A percentile compares a stretch with the other conserved stretches of the same genome.
phyloP scores from a whole-genome alignment of 2,888 invertebrate species.

The Stenodema calcarata region DNA sequence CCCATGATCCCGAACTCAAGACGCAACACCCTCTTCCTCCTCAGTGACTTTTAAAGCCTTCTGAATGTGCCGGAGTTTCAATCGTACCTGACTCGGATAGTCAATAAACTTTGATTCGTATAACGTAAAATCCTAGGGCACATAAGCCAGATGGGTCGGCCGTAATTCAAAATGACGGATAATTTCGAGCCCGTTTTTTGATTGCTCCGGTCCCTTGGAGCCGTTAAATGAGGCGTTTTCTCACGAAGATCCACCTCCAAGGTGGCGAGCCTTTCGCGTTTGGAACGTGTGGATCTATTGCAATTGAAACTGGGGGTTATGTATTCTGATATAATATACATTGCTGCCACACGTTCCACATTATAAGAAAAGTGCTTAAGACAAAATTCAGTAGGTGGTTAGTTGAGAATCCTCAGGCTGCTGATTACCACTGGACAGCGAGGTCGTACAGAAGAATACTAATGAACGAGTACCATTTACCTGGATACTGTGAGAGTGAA shows the following conservation, averaged over 20 bases:
- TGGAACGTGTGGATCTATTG: not conserved
- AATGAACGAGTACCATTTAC: no score
- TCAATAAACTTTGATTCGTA: slow-evolving; percentile 35
- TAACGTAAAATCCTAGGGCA: slow-evolving; percentile 12
- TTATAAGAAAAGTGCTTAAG: no score
- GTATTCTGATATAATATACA: no score
- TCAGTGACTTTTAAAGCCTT: not conserved
- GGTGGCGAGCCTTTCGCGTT: slow-evolving; percentile 8
- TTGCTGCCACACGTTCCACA: no score
- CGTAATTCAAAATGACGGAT: slow-evolving; percentile 41
- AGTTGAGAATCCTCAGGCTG: no score
- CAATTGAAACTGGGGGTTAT: no score
- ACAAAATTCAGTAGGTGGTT: no score
- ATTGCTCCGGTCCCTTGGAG: slow-evolving; percentile 12
- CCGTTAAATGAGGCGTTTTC: slow-evolving; percentile 48
- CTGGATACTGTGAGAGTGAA: no score
- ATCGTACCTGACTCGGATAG: not conserved
- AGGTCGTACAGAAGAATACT: no score
- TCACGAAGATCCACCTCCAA: slow-evolving; percentile 19
- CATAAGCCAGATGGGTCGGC: not conserved
- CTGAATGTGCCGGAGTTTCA: slow-evolving; percentile 15
- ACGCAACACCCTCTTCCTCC: not conserved
- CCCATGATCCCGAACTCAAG: not conserved
- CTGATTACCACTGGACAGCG: no score
- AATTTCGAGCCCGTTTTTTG: slow-evolving; percentile 42